Evolutionary conservation across 2,888 invertebrate species (phyloP), one percentile per base, ranked within the genome.

Genomic region (Lamellibrachia satsuma): DNA sequence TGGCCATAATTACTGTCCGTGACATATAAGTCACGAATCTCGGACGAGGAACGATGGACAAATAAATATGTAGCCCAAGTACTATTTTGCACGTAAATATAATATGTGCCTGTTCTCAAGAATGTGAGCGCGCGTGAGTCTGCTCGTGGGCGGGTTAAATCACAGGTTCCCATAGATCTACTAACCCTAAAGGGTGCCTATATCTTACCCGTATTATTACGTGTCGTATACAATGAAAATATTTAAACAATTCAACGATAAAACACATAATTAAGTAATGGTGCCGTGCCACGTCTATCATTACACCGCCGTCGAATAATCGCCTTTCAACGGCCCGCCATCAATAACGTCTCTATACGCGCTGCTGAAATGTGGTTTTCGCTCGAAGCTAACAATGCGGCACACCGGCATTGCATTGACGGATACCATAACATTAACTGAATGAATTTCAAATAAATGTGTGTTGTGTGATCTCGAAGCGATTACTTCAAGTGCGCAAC

Each of bases 271-370:
- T 75, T 75, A 75, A 22, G 22, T 75, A 75, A 75, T 75, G 75
- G 22, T 75, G 75, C 75, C 22, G 75, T 75, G 22, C 15, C 75
- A 75, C 2, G 75, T 22, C 75, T 75, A 75, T 75, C 75, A 75
- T 75, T 75, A 75, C 75, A 75, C 6, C 75, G 15, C 75, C 15
- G 75, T 75, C 75, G 75, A 75, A 75, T 75, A 75, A 75, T 75
- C 75, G 22, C 75, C 75, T 75, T 75, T 75, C 75, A 75, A 75
- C 75, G 75, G 75, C n/a, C n/a, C 22, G 75, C 75, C 75, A 75
- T 75, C 75, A 75, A 75, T 75, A 75, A 75, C 75, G 75, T 75
- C 75, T 75, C 75, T 75, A 75, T 75, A 75, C 75, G 22, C 75
- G 22, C 75, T 75, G 3, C 75, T 75, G 75, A 75, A 75, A 22